phyloP scores from a whole-genome alignment of 2,113 vertebrate species.

The Plectropomus leopardus region DNA sequence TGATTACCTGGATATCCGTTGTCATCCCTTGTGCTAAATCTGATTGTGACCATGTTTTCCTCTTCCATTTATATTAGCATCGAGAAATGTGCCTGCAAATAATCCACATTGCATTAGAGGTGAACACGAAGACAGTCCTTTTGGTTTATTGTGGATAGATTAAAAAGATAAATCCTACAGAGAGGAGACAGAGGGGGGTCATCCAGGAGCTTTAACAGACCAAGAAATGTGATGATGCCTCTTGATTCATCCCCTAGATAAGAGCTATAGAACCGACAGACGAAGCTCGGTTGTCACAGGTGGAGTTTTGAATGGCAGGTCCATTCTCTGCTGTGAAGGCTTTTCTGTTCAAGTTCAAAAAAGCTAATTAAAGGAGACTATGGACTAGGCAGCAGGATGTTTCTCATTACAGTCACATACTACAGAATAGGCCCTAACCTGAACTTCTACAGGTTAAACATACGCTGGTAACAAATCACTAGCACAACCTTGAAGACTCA shows the following conservation, averaged over 20 bases:
- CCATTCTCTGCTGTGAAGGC: constrained; percentile 56
- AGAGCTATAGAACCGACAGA: constrained; percentile 47
- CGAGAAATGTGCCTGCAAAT: constrained; percentile 26
- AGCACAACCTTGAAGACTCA: constrained; percentile 7
- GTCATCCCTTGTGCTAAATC: constrained; percentile 1
- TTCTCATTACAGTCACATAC: constrained; percentile 45
- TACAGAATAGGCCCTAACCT: constrained; percentile 5
- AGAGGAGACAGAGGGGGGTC: constrained; percentile 16
- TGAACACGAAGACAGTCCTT: constrained; percentile 36
- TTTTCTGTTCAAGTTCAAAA: constrained; percentile 60
- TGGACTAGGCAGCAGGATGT: constrained; percentile 22
- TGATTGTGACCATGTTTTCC: constrained; percentile 5
- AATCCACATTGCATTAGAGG: constrained; percentile 35
- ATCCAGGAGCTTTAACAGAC: constrained; percentile 46
- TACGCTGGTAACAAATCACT: constrained; percentile 3
- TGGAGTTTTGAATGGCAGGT: constrained; percentile 67
- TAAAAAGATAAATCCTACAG: constrained; percentile 53
- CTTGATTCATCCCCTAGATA: constrained; percentile 70
- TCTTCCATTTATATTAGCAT: constrained; percentile 22
- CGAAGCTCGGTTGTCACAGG: constrained; percentile 54
- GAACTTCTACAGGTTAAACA: constrained; percentile 39
- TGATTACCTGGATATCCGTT: no score
- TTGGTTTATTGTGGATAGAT: constrained; percentile 54
- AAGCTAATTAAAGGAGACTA: constrained; percentile 56
- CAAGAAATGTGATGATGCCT: constrained; percentile 69